Conservation (phyloP, 1,140 invertebrate genomes). For the Ephestia elutella region DNA sequence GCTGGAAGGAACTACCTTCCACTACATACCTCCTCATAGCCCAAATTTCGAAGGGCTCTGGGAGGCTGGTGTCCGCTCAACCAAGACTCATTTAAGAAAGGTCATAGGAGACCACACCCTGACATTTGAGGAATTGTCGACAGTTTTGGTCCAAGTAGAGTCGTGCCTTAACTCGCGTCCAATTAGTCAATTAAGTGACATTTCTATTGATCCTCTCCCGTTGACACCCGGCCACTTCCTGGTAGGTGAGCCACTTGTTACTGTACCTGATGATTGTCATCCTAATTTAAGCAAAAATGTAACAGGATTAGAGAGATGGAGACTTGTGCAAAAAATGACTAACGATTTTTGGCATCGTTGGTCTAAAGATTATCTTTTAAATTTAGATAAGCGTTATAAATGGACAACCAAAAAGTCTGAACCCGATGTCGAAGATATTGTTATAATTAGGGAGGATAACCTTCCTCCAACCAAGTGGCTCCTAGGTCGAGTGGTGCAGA, state of each 20-base stretch:
- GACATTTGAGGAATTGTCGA: neutral
- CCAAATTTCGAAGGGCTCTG: neutral
- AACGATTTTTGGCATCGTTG: constrained; percentile 23
- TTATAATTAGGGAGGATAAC: constrained; percentile 19
- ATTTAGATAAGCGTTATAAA: constrained; percentile 14
- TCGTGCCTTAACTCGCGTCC: neutral
- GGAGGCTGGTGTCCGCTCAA: no score
- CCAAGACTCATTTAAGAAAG: no score
- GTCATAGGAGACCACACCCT: no score
- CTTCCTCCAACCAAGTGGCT: constrained; percentile 19
- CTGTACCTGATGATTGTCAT: constrained; percentile 18
- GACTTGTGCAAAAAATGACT: constrained; percentile 16
- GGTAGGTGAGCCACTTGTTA: constrained; percentile 34
- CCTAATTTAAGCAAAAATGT: neutral
- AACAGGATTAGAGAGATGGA: constrained; percentile 15
- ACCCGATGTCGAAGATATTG: constrained; percentile 9
- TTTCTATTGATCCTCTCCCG: constrained; percentile 11
- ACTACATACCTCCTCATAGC: neutral
- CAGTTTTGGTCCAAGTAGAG: neutral
- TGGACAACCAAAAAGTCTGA: neutral
- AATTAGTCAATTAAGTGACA: constrained; percentile 5
- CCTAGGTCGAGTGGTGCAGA: constrained; percentile 14
- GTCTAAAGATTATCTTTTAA: constrained; percentile 20
- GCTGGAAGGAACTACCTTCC: neutral
- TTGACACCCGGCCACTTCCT: constrained; percentile 48